Evolutionary conservation across 2,797 vertebrate species (phyloP).

Genomic region (Rhinogobio ventralis): DNA sequence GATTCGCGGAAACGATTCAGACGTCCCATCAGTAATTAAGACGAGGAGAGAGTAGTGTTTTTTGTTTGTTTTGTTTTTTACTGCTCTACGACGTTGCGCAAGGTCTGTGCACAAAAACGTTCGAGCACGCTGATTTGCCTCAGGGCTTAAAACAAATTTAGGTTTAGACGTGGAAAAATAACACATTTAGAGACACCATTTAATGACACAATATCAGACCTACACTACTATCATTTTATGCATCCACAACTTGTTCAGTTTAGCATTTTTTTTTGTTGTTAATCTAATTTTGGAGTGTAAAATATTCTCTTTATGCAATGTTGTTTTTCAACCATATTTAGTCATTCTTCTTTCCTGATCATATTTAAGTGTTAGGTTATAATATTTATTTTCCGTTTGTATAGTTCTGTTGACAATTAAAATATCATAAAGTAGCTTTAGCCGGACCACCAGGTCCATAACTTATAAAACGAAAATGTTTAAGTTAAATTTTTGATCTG

Average conservation of each 20-base stretch:
- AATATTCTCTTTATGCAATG: background rate
- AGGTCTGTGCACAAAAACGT: slow-evolving; percentile 1
- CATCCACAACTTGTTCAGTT: background rate
- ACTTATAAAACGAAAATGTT: background rate
- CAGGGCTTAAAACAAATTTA: too few relatives aligned
- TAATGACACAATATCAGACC: background rate
- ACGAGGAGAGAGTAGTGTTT: slow-evolving; percentile 7
- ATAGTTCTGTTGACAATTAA: background rate
- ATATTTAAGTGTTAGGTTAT: background rate
- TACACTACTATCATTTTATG: background rate
- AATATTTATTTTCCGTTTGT: background rate
- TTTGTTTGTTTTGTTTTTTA: too few relatives aligned
- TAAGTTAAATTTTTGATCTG: background rate
- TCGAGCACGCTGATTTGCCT: background rate
- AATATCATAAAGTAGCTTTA: background rate
- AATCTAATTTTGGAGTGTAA: background rate
- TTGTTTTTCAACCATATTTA: background rate
- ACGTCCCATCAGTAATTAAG: background rate
- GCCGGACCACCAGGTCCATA: background rate
- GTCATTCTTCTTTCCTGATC: background rate
- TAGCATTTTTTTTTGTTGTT: too few relatives aligned
- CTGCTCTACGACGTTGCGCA: slow-evolving; percentile 29
- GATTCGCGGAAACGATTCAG: background rate
- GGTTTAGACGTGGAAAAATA: too few relatives aligned
- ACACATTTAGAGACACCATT: background rate